Evolutionary conservation across 2,888 invertebrate species (phyloP), one percentile per base, ranked within the genome.

Genomic region (Charanyca ferruginea): DNA sequence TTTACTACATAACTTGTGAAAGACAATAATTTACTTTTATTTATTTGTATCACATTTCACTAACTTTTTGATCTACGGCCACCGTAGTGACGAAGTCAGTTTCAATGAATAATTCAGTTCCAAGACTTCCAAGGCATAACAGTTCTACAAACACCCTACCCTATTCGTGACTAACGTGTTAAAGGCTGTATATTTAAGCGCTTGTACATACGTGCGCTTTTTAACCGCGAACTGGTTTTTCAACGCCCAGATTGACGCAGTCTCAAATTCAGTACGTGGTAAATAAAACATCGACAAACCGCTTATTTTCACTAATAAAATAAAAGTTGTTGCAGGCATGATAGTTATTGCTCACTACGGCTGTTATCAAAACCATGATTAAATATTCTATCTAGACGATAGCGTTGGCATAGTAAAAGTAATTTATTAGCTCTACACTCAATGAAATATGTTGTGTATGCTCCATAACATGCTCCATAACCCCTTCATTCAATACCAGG

Each of bases 401-500:
- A 66, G n/a, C 3, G 22, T 75, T 35, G 4, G 22, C 8, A 25
- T 57, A 55, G 54, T 66, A 55, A 58, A 55, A 58, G 48, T 42
- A 44, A 57, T 35, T 44, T 20, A 45, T 55, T 54, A 54, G 32
- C 5, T 47, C 20, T n/a, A 48, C 32, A 20, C n/a, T 66, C 38
- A 73, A 77, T 66, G 25, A 55, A 49, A 38, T 45, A 60, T 38
- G n/a, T n/a, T n/a, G 22, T 20, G 22, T 53, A 71, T 41, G n/a
- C n/a, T n/a, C n/a, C n/a, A n/a, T n/a, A n/a, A n/a, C n/a, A n/a
- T n/a, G n/a, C n/a, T n/a, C n/a, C n/a, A 66, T 71, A 63, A 54
- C 49, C 62, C 41, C 42, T 72, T 16, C 69, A 76, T 79, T 79
- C 73, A 77, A 63, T 73, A 70, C 22, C 70, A 55, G 66, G 81